Base-by-base conservation (phyloP, 2,888 invertebrate species). In the Dinocampus coccinellae region DNA sequence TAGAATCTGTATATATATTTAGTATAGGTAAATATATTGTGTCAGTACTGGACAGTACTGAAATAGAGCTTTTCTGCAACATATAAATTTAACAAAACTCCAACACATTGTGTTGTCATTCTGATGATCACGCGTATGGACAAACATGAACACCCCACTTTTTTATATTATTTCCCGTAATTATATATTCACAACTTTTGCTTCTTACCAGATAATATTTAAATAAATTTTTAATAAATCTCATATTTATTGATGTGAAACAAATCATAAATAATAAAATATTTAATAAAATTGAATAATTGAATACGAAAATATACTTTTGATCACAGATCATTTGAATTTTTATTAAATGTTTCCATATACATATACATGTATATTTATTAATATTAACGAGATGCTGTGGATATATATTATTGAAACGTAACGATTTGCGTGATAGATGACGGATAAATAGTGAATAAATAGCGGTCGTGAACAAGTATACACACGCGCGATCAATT, bases 401-500 rank as follows among this genome's bases (percentile, higher is more conserved):
- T 13, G 26, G 11, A 67, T 58, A 42, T 42, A 42, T 42, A 58
- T 58, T 39, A 33, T 42, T 57, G 24, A n/a, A n/a, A n/a, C n/a
- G n/a, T n/a, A n/a, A n/a, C 29, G 63, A 72, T 72, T 72, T 67
- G 72, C 72, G 72, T 72, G 72, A 72, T 72, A 72, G 72, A n/a
- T n/a, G n/a, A n/a, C n/a, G n/a, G n/a, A n/a, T n/a, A n/a, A n/a
- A n/a, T n/a, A n/a, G 72, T 72, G 67, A 24, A 61, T 74, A 63
- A 69, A 63, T 33, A 13, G 22, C 57, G 13, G 16, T 24, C 13
- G 13, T 22, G 10, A 61, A 64, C 65, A 62, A 66, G 47, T 71
- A 73, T 75, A 75, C 75, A 79, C 83, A 83, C 81, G 82, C 82
- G 79, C 81, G 77, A 78, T 80, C 82, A 84, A 84, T 84, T 84